Base-by-base conservation (phyloP, 2,888 invertebrate species). In the Pharmacophagus antenor region DNA sequence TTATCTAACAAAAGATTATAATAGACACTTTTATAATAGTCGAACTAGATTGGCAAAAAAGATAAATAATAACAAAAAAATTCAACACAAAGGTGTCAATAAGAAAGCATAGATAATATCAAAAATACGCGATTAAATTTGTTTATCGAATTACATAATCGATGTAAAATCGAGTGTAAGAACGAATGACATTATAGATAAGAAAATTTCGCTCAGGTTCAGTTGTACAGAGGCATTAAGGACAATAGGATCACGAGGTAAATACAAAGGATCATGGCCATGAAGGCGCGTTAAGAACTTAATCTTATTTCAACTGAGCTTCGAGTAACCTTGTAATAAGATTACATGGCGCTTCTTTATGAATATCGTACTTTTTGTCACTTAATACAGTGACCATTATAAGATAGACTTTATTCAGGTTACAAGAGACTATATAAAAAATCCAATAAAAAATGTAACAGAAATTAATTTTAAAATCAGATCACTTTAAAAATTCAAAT, bases 191-290 rank as follows among this genome's bases (percentile, higher is more conserved):
- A 31, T 48, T 42, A 52, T 56, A 65, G 71, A 71, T 70, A 72
- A 68, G 64, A 63, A 56, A 72, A 71, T 74, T 76, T 75, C 60
- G 73, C 74, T 62, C 70, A 74, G 72, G 73, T 71, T 70, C 74
- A 71, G 67, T 68, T 72, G 73, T 74, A 67, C 67, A 56, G 25
- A 41, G 60, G 64, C 61, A 62, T 64, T 61, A 67, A 65, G 73
- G 75, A 86, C 85, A 88, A 85, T 81, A 65, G 83, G 83, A 87
- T 88, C 83, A 85, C 73, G 66, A 60, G 59, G 60, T 61, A 67
- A 73, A 73, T 69, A 85, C 84, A 85, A 85, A 77, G 69, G 80
- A 79, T 79, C 72, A 76, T 70, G 72, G 72, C 70, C 58, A 65
- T 66, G 69, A 66, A 71, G 67, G 76, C 67, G 73, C 65, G 68